Conservation (phyloP, 2,797 vertebrate species). For the Oryzias sinensis region DNA sequence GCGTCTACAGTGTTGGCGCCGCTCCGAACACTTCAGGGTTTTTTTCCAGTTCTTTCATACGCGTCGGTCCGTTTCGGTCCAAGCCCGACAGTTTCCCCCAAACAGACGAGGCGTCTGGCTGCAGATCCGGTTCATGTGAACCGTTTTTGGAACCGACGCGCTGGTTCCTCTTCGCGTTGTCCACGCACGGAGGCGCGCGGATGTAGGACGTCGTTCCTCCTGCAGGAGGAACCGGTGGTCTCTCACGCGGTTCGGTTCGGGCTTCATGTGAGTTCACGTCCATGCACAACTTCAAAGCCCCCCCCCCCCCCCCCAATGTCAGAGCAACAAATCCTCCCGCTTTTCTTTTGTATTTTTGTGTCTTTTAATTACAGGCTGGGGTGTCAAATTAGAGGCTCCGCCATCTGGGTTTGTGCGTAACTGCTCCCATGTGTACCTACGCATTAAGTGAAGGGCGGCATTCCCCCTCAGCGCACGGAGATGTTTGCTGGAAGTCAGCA, state of each 20-base stretch:
- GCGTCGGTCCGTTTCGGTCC: neutral
- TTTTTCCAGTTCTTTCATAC: neutral
- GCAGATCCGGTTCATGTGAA: neutral
- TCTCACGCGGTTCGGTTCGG: too few relatives aligned
- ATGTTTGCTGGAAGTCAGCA: slow-evolving; percentile 60
- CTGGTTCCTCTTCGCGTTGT: too few relatives aligned
- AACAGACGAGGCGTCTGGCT: neutral
- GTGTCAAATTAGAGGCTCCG: slow-evolving; percentile 92
- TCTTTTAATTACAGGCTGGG: slow-evolving; percentile 94
- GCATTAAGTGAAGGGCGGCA: slow-evolving; percentile 77
- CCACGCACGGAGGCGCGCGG: too few relatives aligned
- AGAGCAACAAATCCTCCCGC: slow-evolving; percentile 80
- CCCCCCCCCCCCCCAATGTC: slow-evolving; percentile 73
- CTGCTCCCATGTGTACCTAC: slow-evolving; percentile 93
- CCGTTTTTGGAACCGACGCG: neutral
- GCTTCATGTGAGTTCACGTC: too few relatives aligned
- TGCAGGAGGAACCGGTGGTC: too few relatives aligned
- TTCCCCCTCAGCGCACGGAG: slow-evolving; percentile 69
- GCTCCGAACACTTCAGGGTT: too few relatives aligned
- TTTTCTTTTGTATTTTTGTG: slow-evolving; percentile 93
- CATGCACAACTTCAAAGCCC: slow-evolving; percentile 32
- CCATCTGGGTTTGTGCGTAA: slow-evolving; percentile 92
- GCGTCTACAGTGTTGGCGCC: too few relatives aligned
- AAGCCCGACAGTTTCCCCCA: neutral
- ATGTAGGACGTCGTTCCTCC: too few relatives aligned